Base-by-base conservation (phyloP, 2,888 invertebrate species). In the Leptinotarsa tumamoca region DNA sequence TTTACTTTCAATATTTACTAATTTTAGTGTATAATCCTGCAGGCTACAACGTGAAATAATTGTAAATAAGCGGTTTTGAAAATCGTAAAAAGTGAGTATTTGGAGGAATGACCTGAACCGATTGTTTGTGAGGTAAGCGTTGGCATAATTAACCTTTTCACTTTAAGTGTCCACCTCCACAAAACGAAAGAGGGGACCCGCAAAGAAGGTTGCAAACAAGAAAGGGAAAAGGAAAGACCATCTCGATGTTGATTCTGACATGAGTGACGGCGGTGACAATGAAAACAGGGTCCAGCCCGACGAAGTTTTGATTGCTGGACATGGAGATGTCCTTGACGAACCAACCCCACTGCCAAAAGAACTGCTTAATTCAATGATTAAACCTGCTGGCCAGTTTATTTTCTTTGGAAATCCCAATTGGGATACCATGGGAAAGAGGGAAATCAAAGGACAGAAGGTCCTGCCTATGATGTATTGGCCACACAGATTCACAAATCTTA, bases 361-460 rank as follows among this genome's bases (percentile, higher is more conserved):
- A 84, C 87, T 94, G 67, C 87, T 94, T 72, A 90, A 91, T 78
- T 90, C 92, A 0, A 90, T 93, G 82, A 92, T 92, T 84, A 93
- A 93, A 86, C 90, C 92, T 0, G 91, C 94, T 1, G 96, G 96
- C 10, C 91, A 93, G 72, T 89, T 98, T 76, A 85, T 97, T 84
- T 92, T 97, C 79, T 93, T 95, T 81, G 98, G 98, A 3, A 92
- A 95, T 83, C 95, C 96, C 1, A 96, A 97, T 83, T 98, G 97
- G 97, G 97, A 98, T 83, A 89, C 95, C 82, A 94, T 94, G 73
- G 96, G 96, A 0, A 93, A 95, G 75, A 93, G 94, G 83, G 92
- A 93, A 66, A 95, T 94, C 70, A 95, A 96, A 84, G 86, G 89
- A 49, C 92, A 92, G 79, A 90, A 92, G 76, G 89, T 91, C 15